Base-by-base conservation (phyloP, 2,113 vertebrate genomes). In the Callipepla californica region DNA sequence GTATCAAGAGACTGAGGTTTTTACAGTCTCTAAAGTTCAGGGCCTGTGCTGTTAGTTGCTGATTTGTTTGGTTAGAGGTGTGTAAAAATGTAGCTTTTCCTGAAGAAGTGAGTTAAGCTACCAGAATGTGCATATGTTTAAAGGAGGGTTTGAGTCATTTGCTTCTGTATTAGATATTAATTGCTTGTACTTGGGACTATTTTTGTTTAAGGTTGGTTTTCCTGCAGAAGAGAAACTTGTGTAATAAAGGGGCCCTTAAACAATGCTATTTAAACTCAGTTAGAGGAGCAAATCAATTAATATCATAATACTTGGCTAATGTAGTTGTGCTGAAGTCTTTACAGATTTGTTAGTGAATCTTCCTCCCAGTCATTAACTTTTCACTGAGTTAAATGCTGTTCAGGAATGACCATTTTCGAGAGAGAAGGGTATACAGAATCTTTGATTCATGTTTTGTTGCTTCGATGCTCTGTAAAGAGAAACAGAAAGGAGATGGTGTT, bases 121-220 rank as follows among this genome's bases (percentile, higher is more conserved):
- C 32, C 6, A 22, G 13, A 47, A 20, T 36, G 10, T 4, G 0
- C 2, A 1, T 34, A 21, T 26, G 1, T 58, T 45, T 2, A 7
- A 34, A 6, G 67, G 4, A 11, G 19, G 59, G 11, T 72, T 92
- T 59, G 38, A 68, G 20, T 30, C 58, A 59, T 70, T 12, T 13
- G 8, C 16, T 85, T 82, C 13, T 81, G 4, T 57, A 0, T 59
- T 44, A 11, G 30, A 57, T 72, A 19, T 62, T 63, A 79, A 45
- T 36, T 62, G 12, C 9, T 2, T 0, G 1, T 6, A n/a, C 20
- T 59, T 58, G 62, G 62, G 58, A 18, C 26, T 34, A 5, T 32
- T 78, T 86, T 36, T 68, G 63, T 8, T 67, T 45, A 26, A 40
- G 45, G 21, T 69, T 22, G 11, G 9, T 61, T 66, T 86, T 68